phyloP scores from a whole-genome alignment of 30 jellyfish, hydroid and myxozoan genomes.

The Cassiopea andromeda region DNA sequence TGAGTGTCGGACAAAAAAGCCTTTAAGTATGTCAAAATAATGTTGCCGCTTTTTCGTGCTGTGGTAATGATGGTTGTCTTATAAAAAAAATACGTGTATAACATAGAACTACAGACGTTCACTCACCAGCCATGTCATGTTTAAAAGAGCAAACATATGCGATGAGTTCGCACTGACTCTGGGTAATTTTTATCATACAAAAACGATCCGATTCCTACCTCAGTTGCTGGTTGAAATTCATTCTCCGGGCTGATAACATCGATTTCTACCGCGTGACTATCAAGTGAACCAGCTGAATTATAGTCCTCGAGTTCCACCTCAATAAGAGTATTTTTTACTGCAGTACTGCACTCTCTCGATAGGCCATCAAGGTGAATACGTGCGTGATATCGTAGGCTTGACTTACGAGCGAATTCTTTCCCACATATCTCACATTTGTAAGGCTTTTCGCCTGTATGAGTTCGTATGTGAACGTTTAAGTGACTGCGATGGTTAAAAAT shows the following conservation, averaged over 20 bases:
- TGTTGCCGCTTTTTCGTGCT: no score
- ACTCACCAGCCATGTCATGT: no score
- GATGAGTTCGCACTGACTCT: no score
- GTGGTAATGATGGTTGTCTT: no score
- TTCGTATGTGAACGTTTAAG: slow-evolving; percentile 88
- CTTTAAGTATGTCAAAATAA: no score
- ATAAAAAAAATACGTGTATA: no score
- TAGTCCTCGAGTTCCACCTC: slow-evolving; percentile 57
- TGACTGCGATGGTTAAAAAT: slow-evolving; percentile 96
- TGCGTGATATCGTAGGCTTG: slow-evolving; percentile 86
- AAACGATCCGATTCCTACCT: neutral
- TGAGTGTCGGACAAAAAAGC: no score
- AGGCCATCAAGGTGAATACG: slow-evolving; percentile 73
- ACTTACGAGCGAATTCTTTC: slow-evolving; percentile 88
- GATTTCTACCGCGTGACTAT: slow-evolving; percentile 41
- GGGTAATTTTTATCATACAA: no score
- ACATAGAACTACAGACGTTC: no score
- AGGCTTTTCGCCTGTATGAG: slow-evolving; percentile 98
- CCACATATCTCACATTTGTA: slow-evolving; percentile 77
- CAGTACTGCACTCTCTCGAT: neutral
- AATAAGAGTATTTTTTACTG: slow-evolving; percentile 14
- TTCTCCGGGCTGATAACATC: slow-evolving; percentile 44
- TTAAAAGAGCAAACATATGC: no score
- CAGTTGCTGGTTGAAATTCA: neutral
- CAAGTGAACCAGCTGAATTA: slow-evolving; percentile 60